phyloP scores from a whole-genome alignment of 2,113 vertebrate genomes.

The Sylvietta virens region DNA sequence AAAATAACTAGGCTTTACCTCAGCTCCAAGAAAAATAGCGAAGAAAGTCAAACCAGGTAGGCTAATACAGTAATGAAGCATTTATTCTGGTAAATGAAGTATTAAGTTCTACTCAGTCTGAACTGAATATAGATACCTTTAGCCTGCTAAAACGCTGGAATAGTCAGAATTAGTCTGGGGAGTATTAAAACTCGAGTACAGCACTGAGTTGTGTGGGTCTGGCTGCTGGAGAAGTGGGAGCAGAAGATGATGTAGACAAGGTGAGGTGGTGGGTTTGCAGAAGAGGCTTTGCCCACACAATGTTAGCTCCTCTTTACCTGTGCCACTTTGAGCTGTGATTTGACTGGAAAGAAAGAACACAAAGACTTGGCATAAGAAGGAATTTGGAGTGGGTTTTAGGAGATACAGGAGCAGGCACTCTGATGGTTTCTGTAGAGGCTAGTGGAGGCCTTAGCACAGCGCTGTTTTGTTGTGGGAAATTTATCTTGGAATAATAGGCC shows the following conservation, averaged over 20 bases:
- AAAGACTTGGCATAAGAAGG: neutral
- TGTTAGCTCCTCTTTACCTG: neutral
- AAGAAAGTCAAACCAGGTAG: neutral
- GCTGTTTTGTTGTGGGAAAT: neutral
- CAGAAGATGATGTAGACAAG: neutral
- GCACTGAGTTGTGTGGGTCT: neutral
- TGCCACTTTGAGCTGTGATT: neutral
- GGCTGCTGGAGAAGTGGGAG: neutral
- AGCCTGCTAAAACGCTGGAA: neutral
- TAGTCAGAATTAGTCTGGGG: neutral
- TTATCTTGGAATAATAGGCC: neutral
- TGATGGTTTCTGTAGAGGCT: neutral
- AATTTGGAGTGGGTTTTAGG: neutral
- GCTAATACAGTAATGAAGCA: neutral
- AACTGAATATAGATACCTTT: neutral
- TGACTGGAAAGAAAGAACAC: neutral
- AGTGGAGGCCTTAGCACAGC: neutral
- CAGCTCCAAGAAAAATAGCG: neutral
- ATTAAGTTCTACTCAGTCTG: neutral
- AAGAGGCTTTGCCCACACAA: neutral
- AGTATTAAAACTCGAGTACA: neutral
- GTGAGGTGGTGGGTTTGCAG: neutral
- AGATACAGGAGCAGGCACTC: neutral
- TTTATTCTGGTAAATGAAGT: neutral
- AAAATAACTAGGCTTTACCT: neutral